Evolutionary conservation across 2,113 vertebrate genomes (phyloP).

Genomic region (Dasypus novemcinctus): DNA sequence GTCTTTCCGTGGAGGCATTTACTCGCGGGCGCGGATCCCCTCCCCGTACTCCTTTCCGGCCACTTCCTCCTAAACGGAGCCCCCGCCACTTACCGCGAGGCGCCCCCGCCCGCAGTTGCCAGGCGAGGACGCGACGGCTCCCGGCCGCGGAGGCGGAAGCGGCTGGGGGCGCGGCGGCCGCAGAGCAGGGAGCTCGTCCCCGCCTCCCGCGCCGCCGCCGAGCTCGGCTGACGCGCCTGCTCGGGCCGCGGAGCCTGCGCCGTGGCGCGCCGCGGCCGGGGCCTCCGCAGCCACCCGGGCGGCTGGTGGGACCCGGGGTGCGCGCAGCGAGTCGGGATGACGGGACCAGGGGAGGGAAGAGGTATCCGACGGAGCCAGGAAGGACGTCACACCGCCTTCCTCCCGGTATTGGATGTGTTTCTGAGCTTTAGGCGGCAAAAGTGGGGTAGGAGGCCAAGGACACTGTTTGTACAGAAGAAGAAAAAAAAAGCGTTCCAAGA

Average conservation of each 20-base stretch:
- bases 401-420: neutral
- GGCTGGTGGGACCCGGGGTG: neutral
- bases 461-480: neutral
- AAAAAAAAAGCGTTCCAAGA: neutral
- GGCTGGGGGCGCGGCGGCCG: conserved; percentile 5
- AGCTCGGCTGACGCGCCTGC: conserved; percentile 71
- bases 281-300: neutral
- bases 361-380: neutral
- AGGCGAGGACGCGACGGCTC: neutral
- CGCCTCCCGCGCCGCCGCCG: conserved; percentile 51
- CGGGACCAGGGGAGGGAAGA: neutral
- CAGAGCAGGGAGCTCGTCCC: conserved; percentile 47
- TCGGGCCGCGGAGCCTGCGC: conserved; percentile 73
- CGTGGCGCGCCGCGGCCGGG: conserved; percentile 28
- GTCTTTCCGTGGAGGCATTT: neutral
- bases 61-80: neutral
- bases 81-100: conserved; percentile 17
- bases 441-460: no score
- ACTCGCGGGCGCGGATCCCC: neutral
- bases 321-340: neutral
- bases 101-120: neutral
- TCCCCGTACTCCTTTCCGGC: neutral
- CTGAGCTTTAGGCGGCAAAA: neutral
- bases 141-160: neutral
- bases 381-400: neutral